A percentile compares a stretch with the other conserved stretches of the same genome.
Evolutionary conservation across 2,888 invertebrate genomes (phyloP).

Genomic region (Halocaridina rubra): DNA sequence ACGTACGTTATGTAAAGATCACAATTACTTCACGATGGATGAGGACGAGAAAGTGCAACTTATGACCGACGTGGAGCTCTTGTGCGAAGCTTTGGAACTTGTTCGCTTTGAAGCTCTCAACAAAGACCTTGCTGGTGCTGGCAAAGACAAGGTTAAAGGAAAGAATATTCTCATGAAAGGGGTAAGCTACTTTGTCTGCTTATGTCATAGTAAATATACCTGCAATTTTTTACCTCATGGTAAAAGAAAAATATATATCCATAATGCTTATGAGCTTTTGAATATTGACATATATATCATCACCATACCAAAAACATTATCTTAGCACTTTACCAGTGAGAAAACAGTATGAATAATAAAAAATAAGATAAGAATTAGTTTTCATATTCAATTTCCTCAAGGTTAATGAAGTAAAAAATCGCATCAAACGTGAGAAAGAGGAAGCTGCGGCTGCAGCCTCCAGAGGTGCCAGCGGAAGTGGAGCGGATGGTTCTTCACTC

Average conservation of each 20-base stretch:
- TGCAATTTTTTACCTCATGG: too few species aligned
- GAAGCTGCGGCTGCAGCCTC: conserved; percentile 67
- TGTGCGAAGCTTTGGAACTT: conserved; percentile 80
- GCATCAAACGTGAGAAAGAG: conserved; percentile 80
- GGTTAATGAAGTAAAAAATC: conserved; percentile 79
- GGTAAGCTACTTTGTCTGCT: too few species aligned
- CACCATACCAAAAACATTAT: too few species aligned
- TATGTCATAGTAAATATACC: too few species aligned
- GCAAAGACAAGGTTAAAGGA: conserved; percentile 64
- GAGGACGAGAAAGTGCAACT: conserved; percentile 81
- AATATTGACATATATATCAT: too few species aligned
- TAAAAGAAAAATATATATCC: too few species aligned
- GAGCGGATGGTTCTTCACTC: conserved; percentile 69
- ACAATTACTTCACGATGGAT: conserved; percentile 81
- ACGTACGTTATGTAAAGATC: conserved; percentile 82
- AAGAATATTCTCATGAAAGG: conserved; percentile 63
- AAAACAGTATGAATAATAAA: too few species aligned
- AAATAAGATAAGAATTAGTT: too few species aligned
- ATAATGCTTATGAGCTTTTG: too few species aligned
- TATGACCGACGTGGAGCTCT: conserved; percentile 91
- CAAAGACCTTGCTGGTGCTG: conserved; percentile 72
- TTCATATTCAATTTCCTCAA: too few species aligned
- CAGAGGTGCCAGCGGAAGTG: conserved; percentile 70
- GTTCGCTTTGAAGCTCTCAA: conserved; percentile 78
- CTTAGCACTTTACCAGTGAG: too few species aligned